Percentiles rank a stretch among this genome's conserved stretches.
Evolutionary conservation across 2,113 vertebrate genomes (phyloP).

Genomic region (Otus sunia): DNA sequence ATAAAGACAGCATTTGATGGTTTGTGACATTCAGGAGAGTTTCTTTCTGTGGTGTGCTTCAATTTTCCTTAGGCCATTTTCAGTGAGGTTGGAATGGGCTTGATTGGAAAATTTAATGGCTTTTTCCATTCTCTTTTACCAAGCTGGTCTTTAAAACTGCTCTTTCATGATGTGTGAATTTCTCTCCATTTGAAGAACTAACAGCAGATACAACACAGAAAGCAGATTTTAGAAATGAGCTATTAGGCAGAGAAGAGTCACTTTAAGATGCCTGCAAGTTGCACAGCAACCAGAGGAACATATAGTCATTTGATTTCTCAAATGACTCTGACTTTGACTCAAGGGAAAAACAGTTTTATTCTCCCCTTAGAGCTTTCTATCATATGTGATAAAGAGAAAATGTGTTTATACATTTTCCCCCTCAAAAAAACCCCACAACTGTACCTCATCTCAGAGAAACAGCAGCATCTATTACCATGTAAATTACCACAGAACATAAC

Average conservation of each 20-base stretch:
- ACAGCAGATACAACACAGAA: constrained; percentile 24
- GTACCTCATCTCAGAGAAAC: constrained; percentile 14
- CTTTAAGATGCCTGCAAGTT: constrained; percentile 42
- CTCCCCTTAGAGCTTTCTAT: constrained; percentile 36
- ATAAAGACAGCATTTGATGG: background rate
- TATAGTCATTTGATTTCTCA: constrained; percentile 55
- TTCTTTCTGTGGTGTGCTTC: background rate
- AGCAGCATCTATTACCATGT: background rate
- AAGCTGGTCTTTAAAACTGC: constrained; percentile 41
- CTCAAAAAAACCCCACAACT: background rate
- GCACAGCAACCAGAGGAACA: constrained; percentile 60
- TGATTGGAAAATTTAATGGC: constrained; percentile 29
- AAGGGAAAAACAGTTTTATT: constrained; percentile 52
- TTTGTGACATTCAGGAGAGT: background rate
- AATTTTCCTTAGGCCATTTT: background rate
- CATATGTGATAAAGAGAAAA: constrained; percentile 50
- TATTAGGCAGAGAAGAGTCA: constrained; percentile 43
- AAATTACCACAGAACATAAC: constrained; percentile 17
- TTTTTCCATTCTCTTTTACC: constrained; percentile 23
- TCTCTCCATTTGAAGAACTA: constrained; percentile 59
- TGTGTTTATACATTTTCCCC: constrained; percentile 29
- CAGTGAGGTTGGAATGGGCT: background rate
- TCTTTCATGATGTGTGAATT: constrained; percentile 50
- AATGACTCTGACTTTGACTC: constrained; percentile 57
- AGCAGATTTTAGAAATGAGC: constrained; percentile 50